Percentiles rank a stretch among this genome's conserved stretches.
phyloP scores from a whole-genome alignment of 2,888 invertebrate genomes.

The Baronia brevicornis region DNA sequence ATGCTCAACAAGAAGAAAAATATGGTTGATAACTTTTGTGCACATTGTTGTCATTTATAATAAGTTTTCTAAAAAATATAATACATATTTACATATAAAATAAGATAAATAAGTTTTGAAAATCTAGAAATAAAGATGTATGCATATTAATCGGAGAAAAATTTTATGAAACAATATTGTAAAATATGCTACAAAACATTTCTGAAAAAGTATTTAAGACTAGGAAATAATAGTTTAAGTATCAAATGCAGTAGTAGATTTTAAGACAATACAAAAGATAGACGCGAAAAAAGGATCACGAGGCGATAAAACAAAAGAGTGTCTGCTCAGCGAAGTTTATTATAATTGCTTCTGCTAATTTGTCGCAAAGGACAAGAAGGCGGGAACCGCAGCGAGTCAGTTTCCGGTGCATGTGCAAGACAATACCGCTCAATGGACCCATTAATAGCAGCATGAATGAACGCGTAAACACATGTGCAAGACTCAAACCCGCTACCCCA shows the following conservation, averaged over 20 bases:
- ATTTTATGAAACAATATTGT: constrained; percentile 6
- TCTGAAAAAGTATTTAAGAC: too few species aligned
- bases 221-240: too few species aligned
- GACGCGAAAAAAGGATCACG: constrained; percentile 16
- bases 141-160: too few species aligned
- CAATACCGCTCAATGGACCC: constrained; percentile 67
- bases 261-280: constrained; percentile 11
- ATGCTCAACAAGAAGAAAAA: too few species aligned
- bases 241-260: too few species aligned
- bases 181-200: constrained; percentile 4
- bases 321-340: constrained; percentile 20
- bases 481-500: constrained; percentile 40
- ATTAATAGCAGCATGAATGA: constrained; percentile 69
- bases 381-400: constrained; percentile 36
- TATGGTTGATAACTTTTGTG: too few species aligned
- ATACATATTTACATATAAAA: too few species aligned
- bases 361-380: constrained; percentile 35
- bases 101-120: too few species aligned
- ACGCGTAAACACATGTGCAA: constrained; percentile 64
- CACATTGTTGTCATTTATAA: too few species aligned
- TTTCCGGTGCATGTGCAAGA: constrained; percentile 72
- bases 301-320: constrained; percentile 20
- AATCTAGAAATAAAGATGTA: too few species aligned
- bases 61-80: too few species aligned
- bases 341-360: constrained; percentile 57